phyloP scores from a whole-genome alignment of 1,140 invertebrate genomes.

The Tetragonula clypearis region DNA sequence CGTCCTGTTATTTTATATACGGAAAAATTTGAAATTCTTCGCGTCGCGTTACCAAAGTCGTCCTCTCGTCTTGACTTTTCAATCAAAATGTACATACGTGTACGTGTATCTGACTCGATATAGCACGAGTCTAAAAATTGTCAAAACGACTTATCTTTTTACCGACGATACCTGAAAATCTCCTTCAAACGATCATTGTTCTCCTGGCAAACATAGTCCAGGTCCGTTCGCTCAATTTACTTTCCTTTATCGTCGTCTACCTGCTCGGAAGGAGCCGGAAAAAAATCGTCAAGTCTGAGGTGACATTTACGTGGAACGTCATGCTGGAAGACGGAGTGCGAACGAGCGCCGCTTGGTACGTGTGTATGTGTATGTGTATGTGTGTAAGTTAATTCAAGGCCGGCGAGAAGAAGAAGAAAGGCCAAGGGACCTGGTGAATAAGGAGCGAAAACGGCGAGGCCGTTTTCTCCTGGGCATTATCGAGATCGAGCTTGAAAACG shows the following conservation, averaged over 20 bases:
- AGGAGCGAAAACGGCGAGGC: neutral
- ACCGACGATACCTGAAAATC: neutral
- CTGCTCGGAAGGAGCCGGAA: too few species aligned
- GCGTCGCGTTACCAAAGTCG: too few species aligned
- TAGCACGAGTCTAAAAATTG: too few species aligned
- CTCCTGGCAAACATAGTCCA: neutral
- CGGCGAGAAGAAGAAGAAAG: neutral
- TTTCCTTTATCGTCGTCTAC: neutral
- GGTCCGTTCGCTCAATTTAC: neutral
- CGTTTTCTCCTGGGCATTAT: neutral
- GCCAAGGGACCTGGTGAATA: neutral
- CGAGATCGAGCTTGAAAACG: constrained; percentile 1
- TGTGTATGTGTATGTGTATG: neutral
- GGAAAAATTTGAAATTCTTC: too few species aligned
- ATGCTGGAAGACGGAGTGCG: constrained; percentile 4
- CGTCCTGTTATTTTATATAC: too few species aligned
- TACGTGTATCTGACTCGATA: too few species aligned
- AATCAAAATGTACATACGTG: too few species aligned
- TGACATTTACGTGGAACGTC: neutral
- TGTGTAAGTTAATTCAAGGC: constrained; percentile 46
- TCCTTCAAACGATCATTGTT: neutral
- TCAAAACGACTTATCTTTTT: too few species aligned
- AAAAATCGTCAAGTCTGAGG: too few species aligned
- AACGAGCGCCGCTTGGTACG: neutral
- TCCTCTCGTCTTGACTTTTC: too few species aligned